Evolutionary conservation across 2,888 invertebrate species (phyloP), one percentile per base, ranked within the genome.

Genomic region (Sialis lutaria): DNA sequence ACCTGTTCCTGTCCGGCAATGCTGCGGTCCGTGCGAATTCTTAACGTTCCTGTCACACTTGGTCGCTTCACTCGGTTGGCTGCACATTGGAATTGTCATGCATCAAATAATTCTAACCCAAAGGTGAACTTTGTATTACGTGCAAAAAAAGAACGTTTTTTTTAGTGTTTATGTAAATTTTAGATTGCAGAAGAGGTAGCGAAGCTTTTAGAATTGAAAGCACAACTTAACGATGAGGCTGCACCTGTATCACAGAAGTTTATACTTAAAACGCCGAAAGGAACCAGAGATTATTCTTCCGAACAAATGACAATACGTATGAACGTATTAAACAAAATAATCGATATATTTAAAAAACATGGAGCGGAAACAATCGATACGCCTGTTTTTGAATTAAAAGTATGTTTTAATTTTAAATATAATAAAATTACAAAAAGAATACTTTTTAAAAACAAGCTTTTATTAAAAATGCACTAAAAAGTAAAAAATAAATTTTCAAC

Each of bases 361-460:
- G 98, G 98, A 37, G 98, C 95, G 12, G 93, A 92, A 61, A 90
- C 93, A 13, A 95, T 99, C 60, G 98, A 99, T 60, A 97, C 97
- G 30, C 97, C 97, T 40, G 88, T 97, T 12, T 96, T 97, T 72
- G 97, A 97, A 67, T 68, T 96, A 10, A 96, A 90, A 76, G 92
- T 90, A 63, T 56, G 51, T 50, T 31, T 30, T 12, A 40, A 31
- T 8, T n/a, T n/a, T n/a, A n/a, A n/a, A n/a, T n/a, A n/a, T n/a
- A n/a, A n/a, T n/a, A n/a, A n/a, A n/a, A n/a, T n/a, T n/a, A n/a
- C n/a, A n/a, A n/a, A n/a, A n/a, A n/a, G n/a, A n/a, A n/a, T n/a
- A n/a, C n/a, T n/a, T n/a, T n/a, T n/a, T n/a, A n/a, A n/a, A n/a
- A n/a, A n/a, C n/a, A n/a, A n/a, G n/a, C n/a, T n/a, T n/a, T n/a